Evolutionary conservation across 2,113 vertebrate species (phyloP), one percentile per base, ranked within the genome.

Genomic region (Xyliphius kryptos): DNA sequence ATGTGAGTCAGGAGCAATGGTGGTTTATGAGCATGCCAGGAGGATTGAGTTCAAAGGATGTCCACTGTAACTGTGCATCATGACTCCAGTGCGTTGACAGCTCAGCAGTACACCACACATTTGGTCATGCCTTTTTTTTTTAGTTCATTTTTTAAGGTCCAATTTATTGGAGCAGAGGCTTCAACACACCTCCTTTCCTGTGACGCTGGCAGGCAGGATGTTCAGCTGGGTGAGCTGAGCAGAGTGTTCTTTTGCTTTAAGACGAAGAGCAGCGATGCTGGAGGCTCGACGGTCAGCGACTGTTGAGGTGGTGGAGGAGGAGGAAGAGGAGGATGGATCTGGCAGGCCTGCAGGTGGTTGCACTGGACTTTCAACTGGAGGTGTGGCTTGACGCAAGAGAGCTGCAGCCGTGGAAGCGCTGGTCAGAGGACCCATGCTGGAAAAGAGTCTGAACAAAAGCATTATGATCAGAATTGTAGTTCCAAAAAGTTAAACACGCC

Each of bases 181-280:
- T 95, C 90, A 97, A 91, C 94, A 98, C 86, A 97, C 95, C 89
- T 98, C 95, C 87, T 98, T 98, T 82, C 95, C 93, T 44, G 95
- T 75, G 75, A 86, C 87, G 79, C 83, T 90, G 16, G 90, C 73
- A n/a, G 94, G 92, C 83, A 97, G 89, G 82, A 97, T 93, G 87
- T 95, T 98, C 73, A 98, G 93, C 86, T 97, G 95, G 74, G 94
- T 98, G 76, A 98, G 90, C 86, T 98, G 95, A 55, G 95, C 95
- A 2, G 94, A 95, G 81, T 97, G 94, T 83, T 97, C 93, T 82
- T 95, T 96, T 67, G 94, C 94, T 84, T 97, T 96, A 80, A 97
- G 92, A 82, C 94, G 86, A 79, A 96, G 86, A 5, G 94, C 92
- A 1, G 94, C 94, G 73, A 97, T 97, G 81, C 94, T 97, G 48